Evolutionary conservation across 2,113 vertebrate species (phyloP).

Genomic region (Cynopterus brachyotis): DNA sequence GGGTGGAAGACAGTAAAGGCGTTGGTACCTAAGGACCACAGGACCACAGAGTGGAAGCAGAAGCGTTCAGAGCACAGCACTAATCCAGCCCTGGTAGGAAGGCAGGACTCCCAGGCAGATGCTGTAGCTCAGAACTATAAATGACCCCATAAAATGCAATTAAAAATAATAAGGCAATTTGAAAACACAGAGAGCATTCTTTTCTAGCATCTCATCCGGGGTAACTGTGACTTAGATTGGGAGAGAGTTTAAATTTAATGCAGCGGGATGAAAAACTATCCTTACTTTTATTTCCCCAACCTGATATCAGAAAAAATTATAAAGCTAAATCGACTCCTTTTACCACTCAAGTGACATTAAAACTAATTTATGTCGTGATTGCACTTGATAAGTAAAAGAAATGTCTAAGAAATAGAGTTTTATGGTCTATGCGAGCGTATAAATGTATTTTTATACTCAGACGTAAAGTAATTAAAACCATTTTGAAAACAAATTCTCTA

Average conservation of each 20-base stretch:
- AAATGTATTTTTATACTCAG: not conserved
- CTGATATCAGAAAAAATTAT: not conserved
- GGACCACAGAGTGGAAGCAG: too few relatives aligned
- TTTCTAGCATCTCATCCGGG: not conserved
- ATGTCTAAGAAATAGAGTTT: not conserved
- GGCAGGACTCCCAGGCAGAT: not conserved
- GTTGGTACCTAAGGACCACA: too few relatives aligned
- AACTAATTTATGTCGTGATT: not conserved
- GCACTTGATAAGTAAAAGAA: not conserved
- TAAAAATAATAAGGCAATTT: not conserved
- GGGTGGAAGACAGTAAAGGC: rapidly evolving
- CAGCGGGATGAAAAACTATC: not conserved
- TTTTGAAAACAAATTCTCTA: not conserved
- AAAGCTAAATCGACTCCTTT: not conserved
- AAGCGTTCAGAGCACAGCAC: not conserved
- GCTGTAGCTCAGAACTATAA: not conserved
- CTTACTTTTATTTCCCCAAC: not conserved
- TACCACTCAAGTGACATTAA: not conserved
- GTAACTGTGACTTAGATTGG: not conserved
- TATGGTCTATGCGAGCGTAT: not conserved
- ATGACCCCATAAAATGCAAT: not conserved
- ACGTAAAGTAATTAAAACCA: not conserved
- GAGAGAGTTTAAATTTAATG: not conserved
- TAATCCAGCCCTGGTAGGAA: not conserved
- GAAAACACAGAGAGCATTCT: not conserved